Evolutionary conservation across 2,888 invertebrate species (phyloP), one percentile per base, ranked within the genome.

Genomic region (Microctonus brassicae): DNA sequence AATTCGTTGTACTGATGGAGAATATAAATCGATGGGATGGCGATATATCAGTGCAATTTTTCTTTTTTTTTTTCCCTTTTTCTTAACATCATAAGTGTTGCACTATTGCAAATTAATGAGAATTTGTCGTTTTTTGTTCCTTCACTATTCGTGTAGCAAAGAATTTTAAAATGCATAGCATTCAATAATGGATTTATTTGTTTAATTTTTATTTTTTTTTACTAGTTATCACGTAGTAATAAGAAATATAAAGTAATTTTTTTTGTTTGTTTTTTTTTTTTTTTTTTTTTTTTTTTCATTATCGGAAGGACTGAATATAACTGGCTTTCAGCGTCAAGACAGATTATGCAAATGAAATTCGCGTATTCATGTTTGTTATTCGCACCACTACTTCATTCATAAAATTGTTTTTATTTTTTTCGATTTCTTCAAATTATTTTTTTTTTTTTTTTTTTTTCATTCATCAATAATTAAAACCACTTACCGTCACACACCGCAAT

Each of bases 1-100:
- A 73, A 76, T 77, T 77, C 77, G 77, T 77, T 77, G 77, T 76
- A 76, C 67, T 72, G 53, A 63, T 72, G 68, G 76, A 75, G 72
- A 73, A 67, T 58, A n/a, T 47, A 67, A 71, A 72, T 73, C 71
- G 67, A 75, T 72, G 66, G 69, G 64, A 74, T 73, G 72, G 69
- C 75, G 70, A 67, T 72, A 69, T 62, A 71, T 69, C 58, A 61
- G 69, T 69, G 53, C 62, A 53, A 62, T 63, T 60, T 67, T 36
- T 57, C 52, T 60, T 26, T 55, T 60, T 64, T 58, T 20, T 17
- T 24, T 61, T 53, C 11, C 26, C 29, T 53, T 61, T 33, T 42
- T 67, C 33, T 39, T 70, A 26, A 17, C 24, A 39, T 47, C 47
- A 3, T 20, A 7, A 47, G n/a, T 17, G n/a, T n/a, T 47, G 47